These are phyloP conservation scores for Mechanitis mazaeus DNA, from an alignment of 2,888 invertebrate species.

Conservation along the genomic window DNA sequence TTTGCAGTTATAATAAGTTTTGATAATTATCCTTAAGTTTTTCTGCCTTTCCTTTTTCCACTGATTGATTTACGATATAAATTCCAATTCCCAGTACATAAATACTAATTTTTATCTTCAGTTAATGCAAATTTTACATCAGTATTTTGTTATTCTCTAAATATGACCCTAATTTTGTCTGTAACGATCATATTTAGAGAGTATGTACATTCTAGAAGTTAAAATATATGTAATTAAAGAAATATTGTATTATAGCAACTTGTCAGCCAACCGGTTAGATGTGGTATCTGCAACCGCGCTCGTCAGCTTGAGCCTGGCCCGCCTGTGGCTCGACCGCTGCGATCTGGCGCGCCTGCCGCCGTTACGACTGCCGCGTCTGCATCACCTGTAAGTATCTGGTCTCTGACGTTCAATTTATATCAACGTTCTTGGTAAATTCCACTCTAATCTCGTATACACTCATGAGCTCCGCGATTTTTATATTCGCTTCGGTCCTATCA, in stretches of 20 bases:
- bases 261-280: constrained; percentile 85
- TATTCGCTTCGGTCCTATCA: constrained; percentile 12
- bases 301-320: constrained; percentile 75
- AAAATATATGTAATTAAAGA: not conserved
- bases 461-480: constrained; percentile 6
- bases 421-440: not conserved
- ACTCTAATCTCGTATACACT: not conserved
- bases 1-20: too few relatives aligned
- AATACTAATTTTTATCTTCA: too few relatives aligned
- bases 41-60: too few relatives aligned
- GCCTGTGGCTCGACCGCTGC: constrained; percentile 80
- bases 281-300: constrained; percentile 82
- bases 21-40: too few relatives aligned
- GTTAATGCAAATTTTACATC: too few relatives aligned
- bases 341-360: constrained; percentile 74
- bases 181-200: too few relatives aligned
- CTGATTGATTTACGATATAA: too few relatives aligned
- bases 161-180: too few relatives aligned
- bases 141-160: not conserved
- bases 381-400: constrained; percentile 75
- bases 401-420: not conserved
- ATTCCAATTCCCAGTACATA: too few relatives aligned
- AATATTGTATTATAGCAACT: constrained; percentile 75
- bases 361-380: constrained; percentile 71
- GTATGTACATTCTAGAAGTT: not conserved